Conservation (phyloP, 2,888 invertebrate species). For the Podotricha telesiphe region DNA sequence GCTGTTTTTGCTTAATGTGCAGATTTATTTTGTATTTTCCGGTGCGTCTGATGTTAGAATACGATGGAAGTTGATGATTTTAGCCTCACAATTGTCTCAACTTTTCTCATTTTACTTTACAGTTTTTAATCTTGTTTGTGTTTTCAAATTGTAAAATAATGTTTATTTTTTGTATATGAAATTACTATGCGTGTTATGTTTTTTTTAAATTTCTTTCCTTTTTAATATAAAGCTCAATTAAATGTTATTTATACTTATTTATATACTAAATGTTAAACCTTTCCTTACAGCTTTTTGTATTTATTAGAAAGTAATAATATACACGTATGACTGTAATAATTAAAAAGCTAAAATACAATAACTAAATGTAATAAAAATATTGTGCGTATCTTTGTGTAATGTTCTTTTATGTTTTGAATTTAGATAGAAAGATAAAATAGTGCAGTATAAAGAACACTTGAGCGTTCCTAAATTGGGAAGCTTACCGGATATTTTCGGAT, state of each 20-base stretch:
- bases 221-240: too few species aligned
- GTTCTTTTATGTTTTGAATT: not conserved
- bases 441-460: not conserved
- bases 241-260: too few species aligned
- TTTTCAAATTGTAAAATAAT: not conserved
- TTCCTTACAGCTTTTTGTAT: too few species aligned
- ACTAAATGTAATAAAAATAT: not conserved
- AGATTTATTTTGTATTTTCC: slow-evolving; percentile 32
- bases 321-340: too few species aligned
- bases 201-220: too few species aligned
- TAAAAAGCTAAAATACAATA: too few species aligned
- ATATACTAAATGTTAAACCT: too few species aligned
- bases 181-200: not conserved
- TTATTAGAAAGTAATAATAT: too few species aligned
- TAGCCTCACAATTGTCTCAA: slow-evolving; percentile 12
- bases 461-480: not conserved
- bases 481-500: not conserved
- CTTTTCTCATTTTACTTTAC: not conserved
- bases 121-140: not conserved
- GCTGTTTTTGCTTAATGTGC: slow-evolving; percentile 33
- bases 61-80: slow-evolving; percentile 23
- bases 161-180: not conserved
- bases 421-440: not conserved
- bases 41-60: slow-evolving; percentile 1
- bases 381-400: too few species aligned